phyloP scores from a whole-genome alignment of 2,113 vertebrate species.

The Limnothrissa miodon region DNA sequence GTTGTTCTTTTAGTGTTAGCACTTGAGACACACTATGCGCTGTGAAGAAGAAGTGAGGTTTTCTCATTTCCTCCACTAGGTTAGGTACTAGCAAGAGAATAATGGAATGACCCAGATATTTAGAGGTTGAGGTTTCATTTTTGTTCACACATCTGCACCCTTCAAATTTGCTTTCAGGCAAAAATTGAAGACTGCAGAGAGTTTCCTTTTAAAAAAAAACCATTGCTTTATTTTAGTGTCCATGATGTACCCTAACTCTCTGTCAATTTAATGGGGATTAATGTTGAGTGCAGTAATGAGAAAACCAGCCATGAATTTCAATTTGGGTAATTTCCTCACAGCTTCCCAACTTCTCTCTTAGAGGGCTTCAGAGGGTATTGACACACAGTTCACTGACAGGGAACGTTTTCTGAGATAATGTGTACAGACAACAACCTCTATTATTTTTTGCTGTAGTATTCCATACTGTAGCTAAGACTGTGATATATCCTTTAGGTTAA shows the following conservation, averaged over 20 bases:
- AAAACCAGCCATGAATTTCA: constrained; percentile 13
- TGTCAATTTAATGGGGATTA: constrained; percentile 1
- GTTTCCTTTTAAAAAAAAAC: not conserved
- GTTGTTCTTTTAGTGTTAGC: not conserved
- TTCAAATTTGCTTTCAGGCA: not conserved
- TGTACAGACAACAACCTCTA: not conserved
- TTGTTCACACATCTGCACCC: not conserved
- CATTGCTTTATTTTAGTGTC: not conserved
- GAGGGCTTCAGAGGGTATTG: not conserved
- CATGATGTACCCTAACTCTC: not conserved
- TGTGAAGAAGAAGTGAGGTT: not conserved
- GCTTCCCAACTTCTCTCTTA: not conserved
- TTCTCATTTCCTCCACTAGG: not conserved
- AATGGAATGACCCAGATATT: not conserved
- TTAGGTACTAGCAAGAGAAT: not conserved
- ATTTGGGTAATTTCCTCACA: constrained; percentile 10
- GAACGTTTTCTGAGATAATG: not conserved
- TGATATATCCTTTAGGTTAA: not conserved
- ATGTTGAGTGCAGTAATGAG: constrained; percentile 13
- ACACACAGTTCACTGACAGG: not conserved
- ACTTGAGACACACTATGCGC: not conserved
- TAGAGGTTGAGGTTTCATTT: not conserved
- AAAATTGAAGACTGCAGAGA: not conserved
- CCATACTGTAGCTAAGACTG: no score
- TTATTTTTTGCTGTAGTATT: not conserved